Evolutionary conservation across 2,113 vertebrate genomes (phyloP), one percentile per base, ranked within the genome.

Genomic region (Brachypteracias leptosomus): DNA sequence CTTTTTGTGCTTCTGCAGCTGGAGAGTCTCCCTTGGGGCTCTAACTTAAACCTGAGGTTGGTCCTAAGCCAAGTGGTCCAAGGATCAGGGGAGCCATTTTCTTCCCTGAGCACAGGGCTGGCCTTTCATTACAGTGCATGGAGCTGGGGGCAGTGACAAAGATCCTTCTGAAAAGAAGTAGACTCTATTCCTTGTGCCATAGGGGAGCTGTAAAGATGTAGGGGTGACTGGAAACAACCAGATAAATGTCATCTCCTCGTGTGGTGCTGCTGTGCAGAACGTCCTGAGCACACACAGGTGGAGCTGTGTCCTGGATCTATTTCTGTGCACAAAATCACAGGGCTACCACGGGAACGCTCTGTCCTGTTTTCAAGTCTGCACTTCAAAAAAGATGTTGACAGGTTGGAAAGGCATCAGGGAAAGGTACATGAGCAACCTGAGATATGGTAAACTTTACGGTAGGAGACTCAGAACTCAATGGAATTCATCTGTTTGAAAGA

Each of bases 11-110:
- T 94, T 82, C 76, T 95, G 90, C 93, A 96, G 96, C 95, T 97
- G 95, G 93, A 86, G 91, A 97, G 89, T 94, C 93, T 96, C 88
- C 95, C 95, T 97, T 25, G 84, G 91, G 95, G 96, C 95, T 96
- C 88, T 83, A 55, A 95, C 88, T 95, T 90, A 88, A 95, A 95
- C 68, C 92, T 78, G 85, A 42, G 59, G 5, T 57, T 96, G 96
- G 82, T 94, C 57, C 65, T 71, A 22, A 85, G 92, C 95, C 93
- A 97, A 94, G 33, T 93, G 95, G 95, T 96, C 92, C 95, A 97
- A 96, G 88, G 95, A 96, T 95, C 93, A 95, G 84, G 76, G 86
- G 73, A 96, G 36, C 38, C 44, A 91, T 92, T 93, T 96, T 96
- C 61, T 93, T 78, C 73, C 65, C 22, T 0, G 0, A 55, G 59